Conservation (phyloP, 1,140 invertebrate species). For the Bombus affinis region DNA sequence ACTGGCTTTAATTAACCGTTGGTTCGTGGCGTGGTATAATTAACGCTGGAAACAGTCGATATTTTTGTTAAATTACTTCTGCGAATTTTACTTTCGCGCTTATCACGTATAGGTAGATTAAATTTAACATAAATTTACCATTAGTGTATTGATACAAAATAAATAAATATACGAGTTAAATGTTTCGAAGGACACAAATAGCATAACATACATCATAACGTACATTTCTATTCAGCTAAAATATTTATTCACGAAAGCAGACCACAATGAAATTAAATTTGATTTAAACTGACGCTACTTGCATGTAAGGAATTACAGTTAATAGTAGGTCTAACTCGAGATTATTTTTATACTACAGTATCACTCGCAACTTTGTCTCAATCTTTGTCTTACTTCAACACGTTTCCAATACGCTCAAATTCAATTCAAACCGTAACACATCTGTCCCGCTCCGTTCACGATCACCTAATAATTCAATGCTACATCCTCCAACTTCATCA, state of each 20-base stretch:
- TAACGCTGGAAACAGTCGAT: background rate
- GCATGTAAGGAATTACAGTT: background rate
- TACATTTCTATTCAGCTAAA: background rate
- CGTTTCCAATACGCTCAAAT: too few relatives aligned
- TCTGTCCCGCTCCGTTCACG: too few relatives aligned
- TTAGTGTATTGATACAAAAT: background rate
- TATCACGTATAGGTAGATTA: background rate
- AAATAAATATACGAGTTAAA: background rate
- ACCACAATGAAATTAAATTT: background rate
- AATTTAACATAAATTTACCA: background rate
- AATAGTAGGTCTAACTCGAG: background rate
- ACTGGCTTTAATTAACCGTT: background rate
- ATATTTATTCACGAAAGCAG: background rate
- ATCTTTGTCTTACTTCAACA: too few relatives aligned
- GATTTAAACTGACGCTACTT: too few relatives aligned
- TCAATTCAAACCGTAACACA: too few relatives aligned
- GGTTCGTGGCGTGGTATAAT: background rate
- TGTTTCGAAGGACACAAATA: background rate
- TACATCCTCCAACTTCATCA: too few relatives aligned
- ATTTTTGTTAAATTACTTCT: background rate
- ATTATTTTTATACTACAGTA: background rate
- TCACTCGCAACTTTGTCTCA: background rate
- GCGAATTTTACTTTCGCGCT: background rate
- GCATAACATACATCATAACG: background rate
- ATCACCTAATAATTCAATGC: too few relatives aligned